Evolutionary conservation across 2,113 vertebrate genomes (phyloP).

Genomic region (Raja brachyura): DNA sequence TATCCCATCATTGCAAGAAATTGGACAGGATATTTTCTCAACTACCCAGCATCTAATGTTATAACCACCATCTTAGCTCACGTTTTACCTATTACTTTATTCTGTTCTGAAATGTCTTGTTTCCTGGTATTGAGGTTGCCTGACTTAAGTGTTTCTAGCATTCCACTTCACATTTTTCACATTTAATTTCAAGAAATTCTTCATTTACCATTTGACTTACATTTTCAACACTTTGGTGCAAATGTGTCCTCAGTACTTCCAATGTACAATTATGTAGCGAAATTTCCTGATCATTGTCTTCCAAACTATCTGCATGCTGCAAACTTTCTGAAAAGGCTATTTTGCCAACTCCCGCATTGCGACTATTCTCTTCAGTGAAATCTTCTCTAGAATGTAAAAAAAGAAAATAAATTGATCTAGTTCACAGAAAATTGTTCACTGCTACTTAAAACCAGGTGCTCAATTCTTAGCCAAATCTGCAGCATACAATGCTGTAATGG

Average conservation of each 20-base stretch:
- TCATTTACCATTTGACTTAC: not conserved
- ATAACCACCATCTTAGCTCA: no score
- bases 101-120: no score
- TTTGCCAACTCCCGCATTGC: slow-evolving; percentile 53
- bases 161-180: not conserved
- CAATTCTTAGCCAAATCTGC: not conserved
- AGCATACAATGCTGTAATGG: not conserved
- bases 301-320: slow-evolving; percentile 53
- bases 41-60: no score
- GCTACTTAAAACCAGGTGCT: not conserved
- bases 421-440: not conserved
- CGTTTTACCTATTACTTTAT: no score
- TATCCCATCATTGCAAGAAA: not conserved
- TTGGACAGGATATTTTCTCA: not conserved
- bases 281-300: slow-evolving; percentile 54
- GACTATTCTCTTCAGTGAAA: slow-evolving; percentile 55
- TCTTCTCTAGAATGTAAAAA: slow-evolving; percentile 52
- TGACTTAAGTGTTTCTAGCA: no score
- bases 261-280: slow-evolving; percentile 44
- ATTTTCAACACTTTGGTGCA: slow-evolving; percentile 54
- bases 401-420: slow-evolving; percentile 39
- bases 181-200: no score
- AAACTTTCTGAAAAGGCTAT: slow-evolving; percentile 55
- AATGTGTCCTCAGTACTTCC: slow-evolving; percentile 45
- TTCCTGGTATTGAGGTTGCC: no score